phyloP scores from a whole-genome alignment of 1,140 invertebrate genomes.

The Carposina sasakii region DNA sequence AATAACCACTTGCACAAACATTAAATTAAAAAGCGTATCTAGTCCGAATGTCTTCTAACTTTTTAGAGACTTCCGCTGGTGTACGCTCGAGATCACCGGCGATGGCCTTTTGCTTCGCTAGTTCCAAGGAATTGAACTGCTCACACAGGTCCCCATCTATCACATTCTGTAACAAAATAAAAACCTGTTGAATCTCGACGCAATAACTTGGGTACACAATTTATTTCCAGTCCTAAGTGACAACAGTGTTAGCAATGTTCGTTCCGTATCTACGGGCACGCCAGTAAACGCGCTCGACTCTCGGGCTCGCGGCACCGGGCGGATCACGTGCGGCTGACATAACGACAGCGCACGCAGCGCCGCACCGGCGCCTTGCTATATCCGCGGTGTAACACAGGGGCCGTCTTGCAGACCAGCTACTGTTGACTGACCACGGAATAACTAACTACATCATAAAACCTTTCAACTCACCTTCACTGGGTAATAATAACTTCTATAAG shows the following conservation, averaged over 20 bases:
- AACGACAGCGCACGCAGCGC: slow-evolving; percentile 31
- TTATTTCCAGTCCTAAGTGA: background rate
- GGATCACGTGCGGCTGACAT: slow-evolving; percentile 30
- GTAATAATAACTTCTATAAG: slow-evolving; percentile 97
- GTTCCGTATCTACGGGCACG: slow-evolving; percentile 52
- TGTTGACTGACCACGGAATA: slow-evolving; percentile 63
- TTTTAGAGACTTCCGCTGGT: slow-evolving; percentile 96
- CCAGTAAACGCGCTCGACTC: slow-evolving; percentile 42
- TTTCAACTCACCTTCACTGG: slow-evolving; percentile 87
- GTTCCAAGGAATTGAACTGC: slow-evolving; percentile 97
- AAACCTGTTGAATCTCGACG: background rate
- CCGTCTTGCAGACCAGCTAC: slow-evolving; percentile 12
- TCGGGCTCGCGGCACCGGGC: slow-evolving; percentile 35
- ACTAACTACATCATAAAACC: too few species aligned
- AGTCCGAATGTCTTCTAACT: slow-evolving; percentile 94
- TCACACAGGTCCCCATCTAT: slow-evolving; percentile 99
- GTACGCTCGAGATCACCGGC: slow-evolving; percentile 95
- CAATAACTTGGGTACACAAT: background rate
- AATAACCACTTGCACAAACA: slow-evolving; percentile 13
- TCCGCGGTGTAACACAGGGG: slow-evolving; percentile 60
- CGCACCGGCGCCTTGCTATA: slow-evolving; percentile 34
- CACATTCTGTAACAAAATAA: slow-evolving; percentile 83
- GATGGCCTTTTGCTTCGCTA: slow-evolving; percentile 94
- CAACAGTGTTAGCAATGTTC: slow-evolving; percentile 27
- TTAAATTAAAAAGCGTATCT: slow-evolving; percentile 91